A percentile compares a stretch with the other conserved stretches of the same genome.
phyloP scores from a whole-genome alignment of 2,797 vertebrate species.

The Steatocranus sp. region DNA sequence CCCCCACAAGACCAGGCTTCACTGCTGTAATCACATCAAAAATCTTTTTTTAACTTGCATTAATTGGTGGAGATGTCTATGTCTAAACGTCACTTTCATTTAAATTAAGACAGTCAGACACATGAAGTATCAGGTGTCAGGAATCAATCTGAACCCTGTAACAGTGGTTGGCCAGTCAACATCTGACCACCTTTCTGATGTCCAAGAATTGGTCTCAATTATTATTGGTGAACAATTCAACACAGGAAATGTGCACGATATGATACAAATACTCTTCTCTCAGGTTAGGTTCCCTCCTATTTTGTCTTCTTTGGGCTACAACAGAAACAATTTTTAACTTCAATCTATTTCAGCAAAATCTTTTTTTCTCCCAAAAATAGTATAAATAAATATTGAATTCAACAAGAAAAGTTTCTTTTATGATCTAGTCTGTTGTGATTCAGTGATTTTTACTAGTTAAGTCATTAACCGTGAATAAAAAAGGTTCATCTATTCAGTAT shows the following conservation, averaged over 20 bases:
- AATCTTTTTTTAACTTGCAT: not conserved
- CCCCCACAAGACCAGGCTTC: not conserved
- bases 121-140: accelerated
- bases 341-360: not conserved
- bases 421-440: not conserved
- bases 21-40: not conserved
- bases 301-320: not conserved
- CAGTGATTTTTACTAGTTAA: not conserved
- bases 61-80: not conserved
- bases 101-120: not conserved
- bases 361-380: not conserved
- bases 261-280: not conserved
- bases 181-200: accelerated
- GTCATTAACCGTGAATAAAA: not conserved
- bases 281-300: not conserved
- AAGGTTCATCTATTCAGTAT: not conserved
- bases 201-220: not conserved
- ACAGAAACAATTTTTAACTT: not conserved
- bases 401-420: not conserved
- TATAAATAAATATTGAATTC: not conserved
- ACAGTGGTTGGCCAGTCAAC: not conserved
- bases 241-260: not conserved
- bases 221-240: not conserved
- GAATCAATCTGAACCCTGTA: not conserved
- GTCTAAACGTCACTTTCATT: accelerated